Evolutionary conservation across 2,888 invertebrate genomes (phyloP), one percentile per base, ranked within the genome.

Genomic region (Pristionchus entomophagus): DNA sequence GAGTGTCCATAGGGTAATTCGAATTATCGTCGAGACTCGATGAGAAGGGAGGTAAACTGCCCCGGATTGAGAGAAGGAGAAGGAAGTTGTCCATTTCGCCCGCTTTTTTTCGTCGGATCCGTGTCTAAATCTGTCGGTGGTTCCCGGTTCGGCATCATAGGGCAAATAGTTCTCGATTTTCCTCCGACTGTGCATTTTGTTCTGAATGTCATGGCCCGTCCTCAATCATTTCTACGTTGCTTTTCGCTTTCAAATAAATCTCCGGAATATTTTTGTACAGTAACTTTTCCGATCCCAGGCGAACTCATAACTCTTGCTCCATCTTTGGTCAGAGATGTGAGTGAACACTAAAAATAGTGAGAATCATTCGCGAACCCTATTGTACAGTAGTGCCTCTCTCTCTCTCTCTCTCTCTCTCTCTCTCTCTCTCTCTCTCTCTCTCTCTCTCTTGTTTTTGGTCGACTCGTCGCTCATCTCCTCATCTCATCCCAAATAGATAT

Each of bases 401-500:
- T n/a, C n/a, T n/a, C n/a, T n/a, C n/a, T n/a, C n/a, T n/a, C n/a
- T n/a, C n/a, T n/a, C 56, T 56, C n/a, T 22, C 22, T 56, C 56
- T 22, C 8, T 56, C 56, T 5, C 56, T 5, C 73, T 10, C 38
- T n/a, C 73, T 17, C n/a, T 73, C 38, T 41, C n/a, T 22, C 41
- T 45, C 73, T 35, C 35, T 56, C 65, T 65, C 65, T 73, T 73
- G 73, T 73, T 73, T 73, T 73, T 35, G 41, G 8, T 19, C n/a
- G 12, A 17, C 35, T 10, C 8, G 3, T 22, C 12, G 10, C 56
- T 56, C 56, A 56, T 41, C 41, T 22, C 62, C 69, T 26, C 73
- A 41, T 73, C 73, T 73, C 73, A 73, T 73, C 41, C 73, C 73
- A 73, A 73, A 73, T 73, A 73, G 73, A 73, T 73, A 73, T 45